phyloP scores from a whole-genome alignment of 2,113 vertebrate species.

The Heterochromis multidens region DNA sequence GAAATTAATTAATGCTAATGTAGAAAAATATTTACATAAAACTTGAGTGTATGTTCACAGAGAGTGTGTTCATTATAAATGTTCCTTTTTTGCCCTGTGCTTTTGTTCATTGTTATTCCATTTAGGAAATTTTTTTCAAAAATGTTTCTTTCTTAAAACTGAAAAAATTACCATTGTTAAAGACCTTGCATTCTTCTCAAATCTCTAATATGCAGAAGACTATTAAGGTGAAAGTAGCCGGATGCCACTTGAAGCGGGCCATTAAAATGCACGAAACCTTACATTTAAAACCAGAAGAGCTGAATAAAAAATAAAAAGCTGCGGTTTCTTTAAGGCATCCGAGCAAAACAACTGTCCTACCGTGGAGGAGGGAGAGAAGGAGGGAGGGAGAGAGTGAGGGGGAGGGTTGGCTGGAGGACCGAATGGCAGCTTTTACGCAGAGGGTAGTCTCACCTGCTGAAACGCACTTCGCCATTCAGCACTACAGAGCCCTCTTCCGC shows the following conservation, averaged over 20 bases:
- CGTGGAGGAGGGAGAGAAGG: background rate
- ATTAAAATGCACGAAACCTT: constrained; percentile 10
- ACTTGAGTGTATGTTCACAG: background rate
- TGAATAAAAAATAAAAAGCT: constrained; percentile 29
- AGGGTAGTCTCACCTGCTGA: constrained; percentile 77
- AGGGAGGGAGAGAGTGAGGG: background rate
- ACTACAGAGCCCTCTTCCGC: constrained; percentile 45
- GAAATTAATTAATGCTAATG: background rate
- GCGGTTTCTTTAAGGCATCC: constrained; percentile 79
- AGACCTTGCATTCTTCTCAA: background rate
- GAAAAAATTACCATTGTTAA: background rate
- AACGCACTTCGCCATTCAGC: constrained; percentile 66
- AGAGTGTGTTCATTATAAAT: no score
- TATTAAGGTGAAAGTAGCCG: background rate
- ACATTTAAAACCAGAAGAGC: background rate
- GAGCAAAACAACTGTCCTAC: constrained; percentile 63
- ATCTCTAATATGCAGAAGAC: background rate
- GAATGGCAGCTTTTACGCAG: constrained; percentile 74
- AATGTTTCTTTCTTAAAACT: background rate
- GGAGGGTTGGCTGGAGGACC: constrained; percentile 72
- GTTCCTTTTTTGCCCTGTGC: background rate
- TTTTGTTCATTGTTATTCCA: background rate
- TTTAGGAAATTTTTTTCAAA: background rate
- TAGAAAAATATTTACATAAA: background rate
- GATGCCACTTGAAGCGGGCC: background rate